These are phyloP conservation scores for Ciconia boyciana DNA, from an alignment of 2,113 vertebrate genomes.

Conservation along the genomic window DNA sequence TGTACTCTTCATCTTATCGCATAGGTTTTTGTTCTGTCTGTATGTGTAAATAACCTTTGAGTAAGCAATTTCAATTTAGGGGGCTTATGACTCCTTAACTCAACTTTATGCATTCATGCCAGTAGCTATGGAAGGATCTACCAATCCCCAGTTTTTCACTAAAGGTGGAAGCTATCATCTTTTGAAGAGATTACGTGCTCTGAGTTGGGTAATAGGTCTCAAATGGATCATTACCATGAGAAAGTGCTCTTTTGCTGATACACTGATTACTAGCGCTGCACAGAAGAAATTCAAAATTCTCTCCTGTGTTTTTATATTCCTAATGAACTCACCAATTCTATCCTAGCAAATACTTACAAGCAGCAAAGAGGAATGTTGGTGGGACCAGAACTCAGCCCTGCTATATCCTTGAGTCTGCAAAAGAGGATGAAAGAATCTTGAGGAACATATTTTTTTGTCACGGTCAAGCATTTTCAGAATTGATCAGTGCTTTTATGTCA, in stretches of 20 bases:
- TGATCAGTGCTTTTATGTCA: background rate
- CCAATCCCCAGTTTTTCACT: background rate
- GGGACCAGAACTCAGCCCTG: background rate
- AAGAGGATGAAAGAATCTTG: background rate
- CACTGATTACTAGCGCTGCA: background rate
- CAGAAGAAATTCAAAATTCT: background rate
- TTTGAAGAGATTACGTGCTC: background rate
- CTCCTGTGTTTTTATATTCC: background rate
- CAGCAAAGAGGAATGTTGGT: background rate
- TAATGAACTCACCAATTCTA: background rate
- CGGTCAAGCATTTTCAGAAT: background rate
- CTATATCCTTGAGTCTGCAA: background rate
- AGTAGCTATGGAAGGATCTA: background rate
- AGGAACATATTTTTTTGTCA: background rate
- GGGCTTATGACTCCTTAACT: background rate
- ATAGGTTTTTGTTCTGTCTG: background rate
- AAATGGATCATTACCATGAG: background rate
- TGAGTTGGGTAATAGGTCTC: background rate
- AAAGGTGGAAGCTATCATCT: background rate
- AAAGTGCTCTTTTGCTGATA: background rate
- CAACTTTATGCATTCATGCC: background rate
- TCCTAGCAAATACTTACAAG: background rate
- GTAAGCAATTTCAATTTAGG: background rate
- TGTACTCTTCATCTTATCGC: background rate
- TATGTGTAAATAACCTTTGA: background rate